Percentiles rank a stretch among this genome's conserved stretches.
Conservation (phyloP, 2,888 invertebrate genomes). For the Sinopyrophorus schimmeli region DNA sequence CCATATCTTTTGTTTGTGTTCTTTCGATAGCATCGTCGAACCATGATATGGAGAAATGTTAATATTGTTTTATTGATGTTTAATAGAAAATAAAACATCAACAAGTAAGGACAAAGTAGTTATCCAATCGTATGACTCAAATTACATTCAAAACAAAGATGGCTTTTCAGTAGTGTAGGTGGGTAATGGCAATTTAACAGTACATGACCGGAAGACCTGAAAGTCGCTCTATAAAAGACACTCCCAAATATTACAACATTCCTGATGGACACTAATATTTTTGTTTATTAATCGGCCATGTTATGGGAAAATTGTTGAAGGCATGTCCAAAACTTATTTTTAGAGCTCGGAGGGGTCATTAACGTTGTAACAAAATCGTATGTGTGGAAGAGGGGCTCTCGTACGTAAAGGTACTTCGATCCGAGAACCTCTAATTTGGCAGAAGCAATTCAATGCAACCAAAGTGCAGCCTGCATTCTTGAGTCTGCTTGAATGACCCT, state of each 20-base stretch:
- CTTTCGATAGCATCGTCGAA: too few species aligned
- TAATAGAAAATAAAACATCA: too few species aligned
- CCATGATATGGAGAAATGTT: too few species aligned
- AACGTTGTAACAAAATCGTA: constrained; percentile 3
- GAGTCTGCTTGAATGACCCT: constrained; percentile 39
- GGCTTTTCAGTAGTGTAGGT: constrained; percentile 18
- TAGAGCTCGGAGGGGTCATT: too few species aligned
- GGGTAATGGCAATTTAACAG: constrained; percentile 28
- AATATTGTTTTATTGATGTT: too few species aligned
- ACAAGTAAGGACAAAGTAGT: constrained; percentile 7
- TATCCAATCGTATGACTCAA: constrained; percentile 7
- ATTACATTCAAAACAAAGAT: constrained; percentile 14
- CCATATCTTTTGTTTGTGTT: too few species aligned
- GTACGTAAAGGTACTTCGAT: constrained; percentile 16
- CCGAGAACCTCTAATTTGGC: constrained; percentile 29
- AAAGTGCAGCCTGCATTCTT: constrained; percentile 38
- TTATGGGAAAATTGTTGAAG: constrained; percentile 21
- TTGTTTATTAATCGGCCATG: constrained; percentile 24
- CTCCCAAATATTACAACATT: constrained; percentile 32
- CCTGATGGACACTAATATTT: constrained; percentile 19
- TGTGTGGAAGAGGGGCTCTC: constrained; percentile 9
- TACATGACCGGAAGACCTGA: constrained; percentile 31
- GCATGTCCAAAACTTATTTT: constrained; percentile 2
- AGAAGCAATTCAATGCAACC: constrained; percentile 30
- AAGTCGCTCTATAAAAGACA: constrained; percentile 27